phyloP scores from a whole-genome alignment of 2,888 invertebrate species.

The Drosophila prolongata region DNA sequence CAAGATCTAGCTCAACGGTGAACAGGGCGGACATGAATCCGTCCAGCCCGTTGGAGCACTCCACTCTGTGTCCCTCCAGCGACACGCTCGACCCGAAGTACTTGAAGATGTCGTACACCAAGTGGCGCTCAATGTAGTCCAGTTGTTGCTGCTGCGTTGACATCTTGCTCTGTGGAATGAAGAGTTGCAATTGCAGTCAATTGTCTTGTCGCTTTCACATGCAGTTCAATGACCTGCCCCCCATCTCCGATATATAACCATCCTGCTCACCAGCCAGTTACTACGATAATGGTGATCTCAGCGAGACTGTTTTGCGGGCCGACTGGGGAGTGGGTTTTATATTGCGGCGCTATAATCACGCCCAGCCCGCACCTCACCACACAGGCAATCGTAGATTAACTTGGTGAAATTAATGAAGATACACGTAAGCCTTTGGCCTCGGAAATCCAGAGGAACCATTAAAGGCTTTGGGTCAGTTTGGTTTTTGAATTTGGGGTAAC shows the following conservation, averaged over 20 bases:
- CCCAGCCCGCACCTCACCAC: too few species aligned
- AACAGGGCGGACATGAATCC: constrained; percentile 83
- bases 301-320: not conserved
- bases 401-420: constrained; percentile 7
- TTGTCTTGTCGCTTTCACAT: constrained; percentile 1
- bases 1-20: constrained; percentile 65
- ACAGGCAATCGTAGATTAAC: not conserved
- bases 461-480: not conserved
- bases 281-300: not conserved
- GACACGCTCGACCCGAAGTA: constrained; percentile 64
- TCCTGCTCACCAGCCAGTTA: constrained; percentile 1
- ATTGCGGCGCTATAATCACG: not conserved
- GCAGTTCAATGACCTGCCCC: not conserved
- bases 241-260: not conserved
- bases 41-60: constrained; percentile 78
- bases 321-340: not conserved
- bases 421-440: constrained; percentile 3
- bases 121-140: constrained; percentile 70
- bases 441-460: too few species aligned
- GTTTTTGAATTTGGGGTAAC: not conserved
- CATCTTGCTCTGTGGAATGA: constrained; percentile 10
- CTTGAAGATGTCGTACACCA: constrained; percentile 74
- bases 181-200: not conserved
- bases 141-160: constrained; percentile 56
- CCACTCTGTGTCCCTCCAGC: constrained; percentile 56